Evolutionary conservation across 2,888 invertebrate species (phyloP).

Genomic region (Drosophila macrospina): DNA sequence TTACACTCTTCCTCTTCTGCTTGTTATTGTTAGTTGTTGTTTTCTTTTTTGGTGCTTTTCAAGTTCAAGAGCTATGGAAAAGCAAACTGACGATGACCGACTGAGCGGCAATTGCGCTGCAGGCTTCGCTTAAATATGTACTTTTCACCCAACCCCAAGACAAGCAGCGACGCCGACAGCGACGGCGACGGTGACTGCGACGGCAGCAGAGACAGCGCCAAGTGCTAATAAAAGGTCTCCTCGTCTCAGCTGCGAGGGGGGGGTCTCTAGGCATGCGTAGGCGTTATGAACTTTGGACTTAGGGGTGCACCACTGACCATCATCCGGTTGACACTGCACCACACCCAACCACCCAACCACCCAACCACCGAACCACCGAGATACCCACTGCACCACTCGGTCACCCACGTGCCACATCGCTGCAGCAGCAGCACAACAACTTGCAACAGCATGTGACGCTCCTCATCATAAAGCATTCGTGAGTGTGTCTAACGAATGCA

Average conservation of each 20-base stretch:
- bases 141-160: constrained; percentile 27
- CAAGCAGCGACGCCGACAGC: constrained; percentile 32
- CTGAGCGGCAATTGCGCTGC: constrained; percentile 66
- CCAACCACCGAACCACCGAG: not conserved
- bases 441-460: constrained; percentile 3
- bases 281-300: constrained; percentile 54
- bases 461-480: not conserved
- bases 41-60: constrained; percentile 29
- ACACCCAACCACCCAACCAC: not conserved
- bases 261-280: constrained; percentile 50
- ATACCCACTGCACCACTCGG: not conserved
- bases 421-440: not conserved
- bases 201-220: constrained; percentile 22
- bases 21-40: constrained; percentile 7
- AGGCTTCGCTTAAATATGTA: constrained; percentile 69
- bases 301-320: constrained; percentile 11
- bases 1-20: constrained; percentile 5
- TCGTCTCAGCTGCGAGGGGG: not conserved
- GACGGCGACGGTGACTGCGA: constrained; percentile 1
- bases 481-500: constrained; percentile 12
- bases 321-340: not conserved
- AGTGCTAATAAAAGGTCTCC: constrained; percentile 41
- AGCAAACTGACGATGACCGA: constrained; percentile 70
- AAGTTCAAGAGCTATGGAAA: constrained; percentile 65
- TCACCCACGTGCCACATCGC: not conserved